Evolutionary conservation across 2,888 invertebrate genomes (phyloP), one percentile per base, ranked within the genome.

Genomic region (Proisotoma minuta): DNA sequence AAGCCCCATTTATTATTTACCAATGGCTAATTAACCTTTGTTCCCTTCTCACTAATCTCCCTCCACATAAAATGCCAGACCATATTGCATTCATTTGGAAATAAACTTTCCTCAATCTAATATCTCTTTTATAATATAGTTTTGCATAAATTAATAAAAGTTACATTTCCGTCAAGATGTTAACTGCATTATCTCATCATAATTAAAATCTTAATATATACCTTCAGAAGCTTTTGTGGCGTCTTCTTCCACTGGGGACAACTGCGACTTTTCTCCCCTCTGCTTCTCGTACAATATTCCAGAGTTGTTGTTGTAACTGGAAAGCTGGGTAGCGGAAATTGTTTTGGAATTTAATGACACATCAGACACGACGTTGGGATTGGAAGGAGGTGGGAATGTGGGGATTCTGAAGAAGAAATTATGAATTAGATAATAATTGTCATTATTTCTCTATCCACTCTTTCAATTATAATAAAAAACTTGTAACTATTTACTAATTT

Each of bases 1-100:
- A 72, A 72, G 72, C 70, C 63, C 64, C 50, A 68, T 72, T 62
- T 68, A 65, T 68, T 62, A 72, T 72, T 72, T 63, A 72, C 62
- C 52, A 57, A 50, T 63, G 62, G 65, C 68, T 72, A 72, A 72
- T 72, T 72, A 72, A 68, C 68, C 72, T 62, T 65, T 61, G 52
- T 47, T 60, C 5, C 34, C 15, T 15, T 8, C 59, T 59, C 56
- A 8, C 53, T 54, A 54, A 50, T 50, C 26, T 8, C 34, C 34
- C 8, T 34, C 15, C 15, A 34, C 8, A 34, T 34, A 10, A 10
- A 34, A 15, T 10, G 34, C 15, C 15, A 10, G 34, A 10, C 15
- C 34, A 34, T 8, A 8, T n/a, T n/a, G n/a, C n/a, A n/a, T n/a
- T n/a, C n/a, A n/a, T n/a, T n/a, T n/a, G n/a, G n/a, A n/a, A n/a